Evolutionary conservation across 1,140 invertebrate genomes (phyloP), one percentile per base, ranked within the genome.

Genomic region (Drosophila subobscura): DNA sequence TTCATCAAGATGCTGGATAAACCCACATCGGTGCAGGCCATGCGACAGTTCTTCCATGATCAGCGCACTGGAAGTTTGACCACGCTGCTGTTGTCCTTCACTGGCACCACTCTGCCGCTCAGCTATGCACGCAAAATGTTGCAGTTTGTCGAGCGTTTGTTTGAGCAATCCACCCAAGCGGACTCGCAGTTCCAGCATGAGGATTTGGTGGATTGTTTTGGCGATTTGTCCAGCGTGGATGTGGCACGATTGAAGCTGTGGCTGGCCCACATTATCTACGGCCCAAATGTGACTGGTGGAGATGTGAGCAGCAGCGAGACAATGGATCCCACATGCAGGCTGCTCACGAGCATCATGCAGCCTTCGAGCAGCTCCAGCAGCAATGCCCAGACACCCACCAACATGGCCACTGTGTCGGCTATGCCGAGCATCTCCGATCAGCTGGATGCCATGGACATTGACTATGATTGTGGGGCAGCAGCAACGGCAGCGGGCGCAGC

Each of bases 1-100:
- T 96, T 97, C 94, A 97, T 97, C 91, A 94, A 95, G 68, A 93
- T 97, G 51, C 84, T 98, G 7, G 97, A 98, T 27, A 96, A 95
- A 68, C 93, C 95, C 10, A 93, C 95, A 0, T 97, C 97, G 0
- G 94, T 96, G 46, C 93, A 95, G 77, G 97, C 97, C 0, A 94
- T 98, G 72, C 95, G 96, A 60, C 93, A 94, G 64, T 97, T 98
- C 76, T 98, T 98, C 64, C 93, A 93, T 2, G 93, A 94, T 83
- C 92, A 63, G 79, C 92, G 91, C 93, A 58, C 93, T 89, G 91
- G 93, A 90, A 93, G 95, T 90, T 90, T 96, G 41, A 92, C 96
- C 0, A 95, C 95, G 47, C 93, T 98, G 14, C 91, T 98, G 8
- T 91, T 98, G 16, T 95, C 95, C 0, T 94, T 96, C 5, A 94